These are phyloP conservation scores for Thunnus thynnus DNA, from an alignment of 2,113 vertebrate species.

Conservation along the genomic window DNA sequence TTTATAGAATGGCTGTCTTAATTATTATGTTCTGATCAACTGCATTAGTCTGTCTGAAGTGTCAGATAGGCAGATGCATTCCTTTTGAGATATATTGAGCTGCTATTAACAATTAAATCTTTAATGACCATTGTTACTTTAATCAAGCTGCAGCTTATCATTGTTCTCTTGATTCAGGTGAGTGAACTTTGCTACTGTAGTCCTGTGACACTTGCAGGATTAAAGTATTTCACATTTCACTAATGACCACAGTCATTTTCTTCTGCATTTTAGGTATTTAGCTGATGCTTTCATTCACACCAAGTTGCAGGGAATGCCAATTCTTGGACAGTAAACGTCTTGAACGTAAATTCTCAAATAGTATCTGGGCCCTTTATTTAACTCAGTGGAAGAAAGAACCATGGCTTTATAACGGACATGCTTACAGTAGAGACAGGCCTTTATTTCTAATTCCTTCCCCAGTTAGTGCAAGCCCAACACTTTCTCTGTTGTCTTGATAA, in stretches of 20 bases:
- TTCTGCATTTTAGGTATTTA: conserved; percentile 12
- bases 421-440: too few relatives aligned
- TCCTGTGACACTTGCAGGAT: not conserved
- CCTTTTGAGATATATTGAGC: conserved; percentile 35
- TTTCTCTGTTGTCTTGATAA: too few relatives aligned
- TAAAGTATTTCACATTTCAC: not conserved
- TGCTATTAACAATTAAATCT: conserved; percentile 48
- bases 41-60: conserved; percentile 19
- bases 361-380: too few relatives aligned
- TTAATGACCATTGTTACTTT: conserved; percentile 30
- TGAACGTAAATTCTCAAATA: too few relatives aligned
- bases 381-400: too few relatives aligned
- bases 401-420: too few relatives aligned
- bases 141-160: conserved; percentile 31
- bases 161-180: conserved; percentile 21
- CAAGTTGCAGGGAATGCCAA: not conserved
- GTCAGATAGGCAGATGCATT: conserved; percentile 12
- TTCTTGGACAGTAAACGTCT: too few relatives aligned
- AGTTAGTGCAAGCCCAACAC: too few relatives aligned
- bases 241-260: not conserved
- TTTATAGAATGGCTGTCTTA: conserved; percentile 28
- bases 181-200: conserved; percentile 1
- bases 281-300: conserved; percentile 5
- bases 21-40: conserved; percentile 52
- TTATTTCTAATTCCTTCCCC: too few relatives aligned